phyloP scores from a whole-genome alignment of 2,113 vertebrate genomes.

The Chaetorhynchus papuensis region DNA sequence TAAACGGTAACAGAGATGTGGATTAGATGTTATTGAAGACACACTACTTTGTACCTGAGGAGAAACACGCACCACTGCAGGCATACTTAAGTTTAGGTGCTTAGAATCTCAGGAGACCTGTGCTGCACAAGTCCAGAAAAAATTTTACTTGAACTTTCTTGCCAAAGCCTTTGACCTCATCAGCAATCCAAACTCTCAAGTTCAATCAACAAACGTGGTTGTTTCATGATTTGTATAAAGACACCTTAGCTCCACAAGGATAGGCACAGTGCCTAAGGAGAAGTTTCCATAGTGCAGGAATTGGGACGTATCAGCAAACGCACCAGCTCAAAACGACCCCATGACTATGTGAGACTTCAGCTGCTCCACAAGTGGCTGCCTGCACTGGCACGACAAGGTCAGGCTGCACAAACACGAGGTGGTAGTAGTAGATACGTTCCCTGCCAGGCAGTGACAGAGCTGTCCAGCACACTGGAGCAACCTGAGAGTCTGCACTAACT shows the following conservation, averaged over 20 bases:
- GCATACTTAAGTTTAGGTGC: background rate
- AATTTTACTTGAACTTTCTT: background rate
- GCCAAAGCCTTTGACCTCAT: background rate
- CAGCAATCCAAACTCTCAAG: background rate
- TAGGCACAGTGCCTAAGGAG: background rate
- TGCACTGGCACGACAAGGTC: background rate
- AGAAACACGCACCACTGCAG: background rate
- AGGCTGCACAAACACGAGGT: background rate
- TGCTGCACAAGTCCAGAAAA: background rate
- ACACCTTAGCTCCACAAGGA: background rate
- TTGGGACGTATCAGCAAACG: background rate
- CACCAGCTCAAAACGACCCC: background rate
- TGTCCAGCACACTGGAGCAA: background rate
- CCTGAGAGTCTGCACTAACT: rapidly evolving
- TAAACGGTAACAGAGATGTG: background rate
- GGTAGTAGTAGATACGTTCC: rapidly evolving
- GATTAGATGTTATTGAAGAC: background rate
- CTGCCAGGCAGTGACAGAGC: background rate
- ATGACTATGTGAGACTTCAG: background rate
- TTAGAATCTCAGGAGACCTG: background rate
- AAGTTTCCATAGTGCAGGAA: rapidly evolving
- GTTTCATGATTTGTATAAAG: background rate
- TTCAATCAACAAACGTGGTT: background rate
- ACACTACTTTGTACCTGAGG: background rate
- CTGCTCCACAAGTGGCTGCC: background rate